Evolutionary conservation across 2,888 invertebrate genomes (phyloP).

Genomic region (Deilephila porcellus): DNA sequence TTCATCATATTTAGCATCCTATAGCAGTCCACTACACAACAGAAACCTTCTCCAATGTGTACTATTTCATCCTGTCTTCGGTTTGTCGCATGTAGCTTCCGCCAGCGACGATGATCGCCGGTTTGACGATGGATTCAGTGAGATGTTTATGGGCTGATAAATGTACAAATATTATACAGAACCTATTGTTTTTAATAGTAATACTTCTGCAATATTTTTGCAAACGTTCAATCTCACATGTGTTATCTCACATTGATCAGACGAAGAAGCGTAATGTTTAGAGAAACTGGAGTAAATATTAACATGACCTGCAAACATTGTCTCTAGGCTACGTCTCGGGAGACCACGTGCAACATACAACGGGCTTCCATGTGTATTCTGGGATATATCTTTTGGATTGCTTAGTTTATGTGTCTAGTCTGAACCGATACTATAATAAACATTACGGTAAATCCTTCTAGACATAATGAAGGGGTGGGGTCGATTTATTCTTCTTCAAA

Average conservation of each 20-base stretch:
- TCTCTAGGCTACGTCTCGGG: background rate
- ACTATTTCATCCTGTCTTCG: too few species aligned
- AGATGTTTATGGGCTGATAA: too few species aligned
- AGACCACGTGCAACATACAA: background rate
- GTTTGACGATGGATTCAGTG: too few species aligned
- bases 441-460: too few species aligned
- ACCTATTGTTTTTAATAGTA: background rate
- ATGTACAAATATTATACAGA: background rate
- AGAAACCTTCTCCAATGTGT: too few species aligned
- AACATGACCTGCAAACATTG: constrained; percentile 5
- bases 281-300: background rate
- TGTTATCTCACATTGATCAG: background rate
- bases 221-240: too few species aligned
- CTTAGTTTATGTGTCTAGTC: background rate
- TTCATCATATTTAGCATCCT: too few species aligned
- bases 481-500: too few species aligned
- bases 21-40: too few species aligned
- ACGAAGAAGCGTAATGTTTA: background rate
- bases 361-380: background rate
- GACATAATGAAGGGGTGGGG: too few species aligned
- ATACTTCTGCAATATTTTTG: background rate
- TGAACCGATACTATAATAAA: background rate
- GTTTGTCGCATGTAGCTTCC: too few species aligned
- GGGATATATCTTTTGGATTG: background rate
- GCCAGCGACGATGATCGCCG: too few species aligned